Evolutionary conservation across 30 jellyfish, hydroid and myxozoan genomes (phyloP).

Genomic region (Aurelia sp.): DNA sequence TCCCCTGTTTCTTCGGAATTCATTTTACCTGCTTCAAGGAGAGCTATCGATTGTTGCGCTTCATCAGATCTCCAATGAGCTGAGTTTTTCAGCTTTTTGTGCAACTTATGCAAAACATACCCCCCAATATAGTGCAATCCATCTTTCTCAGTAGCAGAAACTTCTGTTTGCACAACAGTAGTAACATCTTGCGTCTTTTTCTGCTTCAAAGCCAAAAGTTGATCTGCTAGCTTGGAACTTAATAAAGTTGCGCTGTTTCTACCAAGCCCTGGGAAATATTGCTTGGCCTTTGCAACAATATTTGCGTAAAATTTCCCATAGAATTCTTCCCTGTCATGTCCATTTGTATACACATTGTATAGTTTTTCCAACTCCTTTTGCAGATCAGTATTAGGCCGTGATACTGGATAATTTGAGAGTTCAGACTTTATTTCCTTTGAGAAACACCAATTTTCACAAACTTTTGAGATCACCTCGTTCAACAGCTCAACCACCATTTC

Average conservation of each 20-base stretch:
- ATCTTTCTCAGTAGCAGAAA: slow-evolving; percentile 11
- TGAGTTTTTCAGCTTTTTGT: background rate
- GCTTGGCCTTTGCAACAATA: slow-evolving; percentile 24
- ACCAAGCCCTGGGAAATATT: slow-evolving; percentile 21
- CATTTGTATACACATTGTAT: no score
- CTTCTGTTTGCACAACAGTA: background rate
- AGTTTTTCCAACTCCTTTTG: no score
- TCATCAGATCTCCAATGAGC: background rate
- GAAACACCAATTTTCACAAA: no score
- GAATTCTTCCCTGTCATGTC: no score
- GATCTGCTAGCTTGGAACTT: slow-evolving; percentile 31
- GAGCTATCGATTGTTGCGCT: slow-evolving; percentile 6
- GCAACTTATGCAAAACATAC: slow-evolving; percentile 9
- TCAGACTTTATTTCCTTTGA: no score
- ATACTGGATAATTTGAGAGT: no score
- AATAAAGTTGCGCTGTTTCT: slow-evolving; percentile 45
- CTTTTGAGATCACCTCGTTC: no score
- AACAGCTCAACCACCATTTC: no score
- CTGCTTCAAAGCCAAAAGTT: slow-evolving; percentile 1
- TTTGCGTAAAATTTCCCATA: slow-evolving; percentile 1
- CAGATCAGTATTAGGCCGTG: no score
- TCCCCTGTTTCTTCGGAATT: no score
- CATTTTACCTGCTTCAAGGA: slow-evolving; percentile 13
- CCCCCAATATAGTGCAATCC: slow-evolving; percentile 19
- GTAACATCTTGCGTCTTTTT: background rate